phyloP scores from a whole-genome alignment of 2,113 vertebrate genomes.

The Malurus cyaneus region DNA sequence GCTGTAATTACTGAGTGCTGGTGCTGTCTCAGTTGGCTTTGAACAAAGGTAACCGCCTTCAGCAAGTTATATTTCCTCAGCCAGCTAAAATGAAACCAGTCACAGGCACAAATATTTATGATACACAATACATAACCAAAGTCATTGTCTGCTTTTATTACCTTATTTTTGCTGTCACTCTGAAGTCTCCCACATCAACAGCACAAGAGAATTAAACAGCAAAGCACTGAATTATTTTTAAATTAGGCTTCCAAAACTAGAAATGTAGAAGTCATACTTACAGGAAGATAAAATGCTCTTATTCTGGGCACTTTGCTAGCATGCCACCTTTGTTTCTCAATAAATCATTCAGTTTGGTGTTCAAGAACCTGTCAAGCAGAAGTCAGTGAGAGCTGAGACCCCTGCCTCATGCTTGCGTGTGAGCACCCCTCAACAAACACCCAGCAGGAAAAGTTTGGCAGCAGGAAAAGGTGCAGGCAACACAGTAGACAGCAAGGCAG shows the following conservation, averaged over 20 bases:
- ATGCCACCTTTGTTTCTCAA: neutral
- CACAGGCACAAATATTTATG: constrained; percentile 69
- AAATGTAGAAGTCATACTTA: constrained; percentile 7
- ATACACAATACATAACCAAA: constrained; percentile 61
- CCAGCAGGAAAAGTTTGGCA: neutral
- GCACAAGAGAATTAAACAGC: constrained; percentile 52
- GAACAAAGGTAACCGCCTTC: constrained; percentile 70
- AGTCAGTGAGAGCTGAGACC: neutral
- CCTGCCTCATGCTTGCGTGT: neutral
- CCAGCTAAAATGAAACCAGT: constrained; percentile 70
- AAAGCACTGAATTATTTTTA: constrained; percentile 48
- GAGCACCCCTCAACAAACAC: neutral
- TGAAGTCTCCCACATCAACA: constrained; percentile 51
- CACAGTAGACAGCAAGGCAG: neutral
- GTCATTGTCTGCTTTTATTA: constrained; percentile 65
- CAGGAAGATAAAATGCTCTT: neutral
- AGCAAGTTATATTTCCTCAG: constrained; percentile 69
- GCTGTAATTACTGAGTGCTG: constrained; percentile 75
- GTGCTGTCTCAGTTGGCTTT: constrained; percentile 70
- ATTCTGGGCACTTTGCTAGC: neutral
- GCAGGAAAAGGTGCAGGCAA: neutral
- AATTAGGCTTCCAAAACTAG: constrained; percentile 26
- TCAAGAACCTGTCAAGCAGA: neutral
- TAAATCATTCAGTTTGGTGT: neutral
- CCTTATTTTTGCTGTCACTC: constrained; percentile 56